These are phyloP conservation scores for Hartigia nigra DNA, from an alignment of 2,888 invertebrate species.

Conservation along the genomic window DNA sequence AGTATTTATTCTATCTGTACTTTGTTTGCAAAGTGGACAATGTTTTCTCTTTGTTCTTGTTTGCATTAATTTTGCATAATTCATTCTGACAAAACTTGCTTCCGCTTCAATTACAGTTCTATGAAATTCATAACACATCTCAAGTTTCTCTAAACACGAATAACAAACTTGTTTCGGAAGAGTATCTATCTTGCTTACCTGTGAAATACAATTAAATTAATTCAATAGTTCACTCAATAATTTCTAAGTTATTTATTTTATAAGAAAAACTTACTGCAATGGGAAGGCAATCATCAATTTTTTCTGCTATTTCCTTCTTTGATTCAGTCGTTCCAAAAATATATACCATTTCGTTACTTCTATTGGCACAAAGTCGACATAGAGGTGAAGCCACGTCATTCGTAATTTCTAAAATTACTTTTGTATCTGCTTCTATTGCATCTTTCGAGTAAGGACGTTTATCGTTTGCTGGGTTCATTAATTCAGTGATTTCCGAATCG, in stretches of 20 bases:
- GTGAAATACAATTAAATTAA: background rate
- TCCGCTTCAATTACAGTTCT: slow-evolving; percentile 21
- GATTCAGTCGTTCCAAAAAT: slow-evolving; percentile 11
- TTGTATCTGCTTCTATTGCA: background rate
- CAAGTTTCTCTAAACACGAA: slow-evolving; percentile 23
- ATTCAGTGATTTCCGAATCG: background rate
- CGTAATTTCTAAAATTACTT: background rate
- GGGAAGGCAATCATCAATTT: slow-evolving; percentile 24
- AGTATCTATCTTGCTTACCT: slow-evolving; percentile 20
- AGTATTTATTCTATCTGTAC: background rate
- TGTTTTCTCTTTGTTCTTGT: background rate
- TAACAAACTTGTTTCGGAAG: slow-evolving; percentile 22
- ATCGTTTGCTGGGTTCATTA: background rate
- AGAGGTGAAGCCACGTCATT: slow-evolving; percentile 1
- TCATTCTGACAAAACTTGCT: slow-evolving; percentile 14
- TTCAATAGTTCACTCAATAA: background rate
- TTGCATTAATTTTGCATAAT: slow-evolving; percentile 5
- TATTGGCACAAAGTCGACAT: slow-evolving; percentile 26
- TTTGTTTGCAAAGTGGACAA: slow-evolving; percentile 4
- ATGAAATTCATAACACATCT: slow-evolving; percentile 24
- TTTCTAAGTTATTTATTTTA: background rate
- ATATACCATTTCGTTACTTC: slow-evolving; percentile 8
- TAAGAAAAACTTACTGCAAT: slow-evolving; percentile 16
- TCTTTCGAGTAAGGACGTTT: background rate
- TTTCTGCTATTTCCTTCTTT: slow-evolving; percentile 8